Base-by-base conservation (phyloP, 2,888 invertebrate species). In the Caenorhabditis plicata region DNA sequence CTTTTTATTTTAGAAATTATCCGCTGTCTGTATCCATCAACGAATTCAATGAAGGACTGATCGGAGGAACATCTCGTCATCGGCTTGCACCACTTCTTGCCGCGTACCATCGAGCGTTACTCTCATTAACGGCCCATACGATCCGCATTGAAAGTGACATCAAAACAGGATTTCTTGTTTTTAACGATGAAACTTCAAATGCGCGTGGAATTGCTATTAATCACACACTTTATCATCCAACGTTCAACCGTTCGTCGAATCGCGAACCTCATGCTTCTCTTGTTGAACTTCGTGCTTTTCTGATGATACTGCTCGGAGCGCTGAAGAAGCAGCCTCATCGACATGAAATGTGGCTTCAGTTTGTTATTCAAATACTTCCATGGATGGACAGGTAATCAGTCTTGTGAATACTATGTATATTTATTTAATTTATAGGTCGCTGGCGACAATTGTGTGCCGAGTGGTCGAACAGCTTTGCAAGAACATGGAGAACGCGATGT, bases 271-370 rank as follows among this genome's bases (percentile, higher is more conserved):
- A 76, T 71, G 48, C 64, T 1, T 48, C 66, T 32, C 80, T 83
- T 17, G 77, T 75, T 23, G 89, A 90, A 78, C 90, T 91, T 81
- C 88, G 89, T 25, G 89, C 91, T 86, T 90, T 92, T 80, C 83
- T 90, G 26, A 87, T 89, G 19, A 88, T 90, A 25, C 86, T 90
- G 43, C 84, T 90, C 70, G 88, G 87, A 74, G 90, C 90, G 4
- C 82, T 91, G 49, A 88, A 89, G 75, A 60, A 66, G 19, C 64
- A 67, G 27, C 75, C 77, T 7, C 67, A 68, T 25, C 48, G 75
- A 13, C 91, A 91, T 81, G 87, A 88, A 64, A 88, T 89, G 75
- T 91, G 91, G 90, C 86, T 90, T 27, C 87, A 88, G 60, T 85
- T 91, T 81, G 87, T 91, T 8, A 89, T 89, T 1, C 87, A 88